A percentile compares a stretch with the other conserved stretches of the same genome.
Evolutionary conservation across 1,140 invertebrate genomes (phyloP).

Genomic region (Zaprionus africanus): DNA sequence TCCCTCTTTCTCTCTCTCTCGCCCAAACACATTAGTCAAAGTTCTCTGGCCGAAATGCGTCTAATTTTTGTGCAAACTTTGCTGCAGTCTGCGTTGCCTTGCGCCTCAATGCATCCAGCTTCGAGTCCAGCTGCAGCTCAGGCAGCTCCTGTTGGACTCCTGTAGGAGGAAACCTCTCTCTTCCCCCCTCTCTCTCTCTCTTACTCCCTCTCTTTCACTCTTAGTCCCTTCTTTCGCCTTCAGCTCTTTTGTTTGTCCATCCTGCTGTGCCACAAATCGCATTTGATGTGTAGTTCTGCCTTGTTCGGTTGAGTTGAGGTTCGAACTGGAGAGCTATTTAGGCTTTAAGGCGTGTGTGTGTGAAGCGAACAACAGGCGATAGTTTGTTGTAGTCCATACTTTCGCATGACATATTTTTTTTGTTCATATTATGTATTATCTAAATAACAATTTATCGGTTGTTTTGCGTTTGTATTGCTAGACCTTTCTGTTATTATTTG

Average conservation of each 20-base stretch:
- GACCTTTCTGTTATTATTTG: not conserved
- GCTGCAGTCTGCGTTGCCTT: slow-evolving; percentile 12
- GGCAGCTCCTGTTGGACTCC: not conserved
- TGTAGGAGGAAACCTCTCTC: not conserved
- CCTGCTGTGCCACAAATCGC: not conserved
- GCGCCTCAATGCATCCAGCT: slow-evolving; percentile 28
- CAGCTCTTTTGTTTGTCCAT: not conserved
- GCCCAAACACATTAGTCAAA: slow-evolving; percentile 38
- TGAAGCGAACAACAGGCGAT: not conserved
- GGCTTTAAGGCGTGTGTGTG: not conserved
- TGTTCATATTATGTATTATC: no score
- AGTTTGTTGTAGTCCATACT: no score
- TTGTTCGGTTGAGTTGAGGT: not conserved
- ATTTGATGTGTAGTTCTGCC: not conserved
- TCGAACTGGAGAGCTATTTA: not conserved
- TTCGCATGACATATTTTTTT: not conserved
- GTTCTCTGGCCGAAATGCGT: slow-evolving; percentile 37
- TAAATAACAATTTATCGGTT: no score
- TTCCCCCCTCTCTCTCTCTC: not conserved
- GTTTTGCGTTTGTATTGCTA: no score
- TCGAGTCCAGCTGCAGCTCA: not conserved
- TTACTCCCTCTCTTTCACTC: not conserved
- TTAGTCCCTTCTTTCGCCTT: not conserved
- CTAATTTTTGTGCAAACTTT: slow-evolving; percentile 63
- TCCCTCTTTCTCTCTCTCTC: not conserved